Base-by-base conservation (phyloP, 2,888 invertebrate genomes). In the Phortica magna region DNA sequence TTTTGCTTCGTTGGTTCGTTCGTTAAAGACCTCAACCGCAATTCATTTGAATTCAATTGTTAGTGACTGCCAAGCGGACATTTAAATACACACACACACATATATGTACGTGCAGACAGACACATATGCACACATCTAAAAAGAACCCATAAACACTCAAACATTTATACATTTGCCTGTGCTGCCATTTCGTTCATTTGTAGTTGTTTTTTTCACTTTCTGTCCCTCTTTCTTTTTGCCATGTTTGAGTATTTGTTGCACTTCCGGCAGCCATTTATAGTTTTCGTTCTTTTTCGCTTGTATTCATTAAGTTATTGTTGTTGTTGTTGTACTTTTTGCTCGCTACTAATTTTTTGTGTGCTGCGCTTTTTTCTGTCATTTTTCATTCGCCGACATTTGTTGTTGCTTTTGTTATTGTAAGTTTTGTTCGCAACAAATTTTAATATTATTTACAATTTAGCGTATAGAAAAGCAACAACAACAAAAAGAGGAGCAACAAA, bases 31-130 rank as follows among this genome's bases (percentile, higher is more conserved):
- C 74, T 80, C 76, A 84, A 85, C 88, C 83, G 88, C 88, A 87
- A 85, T 85, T 87, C 84, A 84, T 87, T 85, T 83, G 81, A 84
- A 86, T 85, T 84, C 87, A 85, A 88, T 88, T 88, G 88, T 67
- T 42, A 67, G 41, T 14, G 17, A 67, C 42, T 39, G 67, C 19
- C 14, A 17, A n/a, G 4, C 59, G 41, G 3, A 67, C 67, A 67
- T 42, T 41, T 12, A 64, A 6, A 64, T 14, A 64, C 64, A 64
- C 39, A 64, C 64, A 65, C 65, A 65, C 9, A 65, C 42, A 41
- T 41, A 41, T 6, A 19, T 59, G 7, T 14, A 59, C n/a, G n/a
- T 64, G 9, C 31, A 64, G 6, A 31, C 57, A 59, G n/a, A 14
- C 9, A 57, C n/a, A 79, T 79, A 82, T 73, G 59, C 76, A 75